Base-by-base conservation (phyloP, 2,113 vertebrate genomes). In the Climacteris rufus region DNA sequence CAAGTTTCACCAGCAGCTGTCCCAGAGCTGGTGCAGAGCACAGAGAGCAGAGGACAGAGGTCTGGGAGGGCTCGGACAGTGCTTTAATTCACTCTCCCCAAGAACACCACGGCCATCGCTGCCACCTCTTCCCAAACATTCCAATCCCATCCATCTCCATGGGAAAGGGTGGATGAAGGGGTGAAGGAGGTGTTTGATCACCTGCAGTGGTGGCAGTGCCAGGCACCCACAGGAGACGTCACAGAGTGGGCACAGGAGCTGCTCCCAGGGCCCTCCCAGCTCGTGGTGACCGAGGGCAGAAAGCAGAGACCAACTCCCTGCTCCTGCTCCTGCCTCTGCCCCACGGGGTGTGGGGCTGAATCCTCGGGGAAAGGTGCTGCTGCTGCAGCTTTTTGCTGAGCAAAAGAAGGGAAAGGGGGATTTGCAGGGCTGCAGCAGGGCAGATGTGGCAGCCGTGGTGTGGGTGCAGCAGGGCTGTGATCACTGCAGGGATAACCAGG, bases 71-170 rank as follows among this genome's bases (percentile, higher is more conserved):
- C 31, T 90, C 72, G 50, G 60, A 6, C 21, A 15, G 11, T 11
- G 25, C 52, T 65, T 54, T 40, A 60, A 15, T 40, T 54, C 56
- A 16, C 25, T 4, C 9, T 39, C 8, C 2, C 77, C 8, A 9
- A 57, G 83, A 83, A 5, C 7, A 33, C 30, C 45, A 0, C 2
- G 2, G 18, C 30, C 37, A 21, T 3, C 11, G 0, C 54, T 76
- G 77, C 15, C 4, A 2, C 61, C 50, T 49, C 50, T 75, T 52
- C 40, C 23, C 15, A 4, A 53, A 20, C 5, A 2, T 4, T 22
- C 3, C 0, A 47, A 37, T 10, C 0, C 19, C 14, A 0, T 57
- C 30, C 49, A 59, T 7, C 52, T 28, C 21, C 39, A 1, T 0
- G 5, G 39, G 69, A 23, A 28, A 37, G 49, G 64, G 44, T 27